A percentile compares a stretch with the other conserved stretches of the same genome.
Evolutionary conservation across 2,888 invertebrate genomes (phyloP).

Genomic region (Drosophila pseudotakahashii): DNA sequence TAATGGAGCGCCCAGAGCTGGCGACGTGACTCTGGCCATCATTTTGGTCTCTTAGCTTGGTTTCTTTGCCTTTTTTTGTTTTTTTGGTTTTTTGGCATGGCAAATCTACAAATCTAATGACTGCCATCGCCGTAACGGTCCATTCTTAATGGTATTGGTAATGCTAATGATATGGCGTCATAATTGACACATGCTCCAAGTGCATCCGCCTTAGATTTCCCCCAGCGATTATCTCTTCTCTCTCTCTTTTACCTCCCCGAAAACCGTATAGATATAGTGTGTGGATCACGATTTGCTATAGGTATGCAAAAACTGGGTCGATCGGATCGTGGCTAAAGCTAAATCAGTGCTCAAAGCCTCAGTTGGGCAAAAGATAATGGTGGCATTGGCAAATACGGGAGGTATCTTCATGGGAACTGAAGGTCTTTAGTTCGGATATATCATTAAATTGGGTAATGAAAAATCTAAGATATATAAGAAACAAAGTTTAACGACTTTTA

Average conservation of each 20-base stretch:
- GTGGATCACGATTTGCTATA: conserved; percentile 33
- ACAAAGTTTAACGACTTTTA: too few relatives aligned
- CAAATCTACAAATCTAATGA: conserved; percentile 59
- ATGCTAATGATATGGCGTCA: conserved; percentile 66
- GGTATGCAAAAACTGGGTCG: conserved; percentile 19
- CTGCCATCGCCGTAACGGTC: conserved; percentile 39
- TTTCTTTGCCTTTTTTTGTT: conserved; percentile 23
- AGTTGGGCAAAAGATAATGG: conserved; percentile 24
- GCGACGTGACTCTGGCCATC: conserved; percentile 27
- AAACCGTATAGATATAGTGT: not conserved
- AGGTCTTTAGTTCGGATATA: not conserved
- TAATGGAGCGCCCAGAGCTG: conserved; percentile 51
- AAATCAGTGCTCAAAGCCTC: not conserved
- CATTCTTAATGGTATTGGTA: conserved; percentile 42
- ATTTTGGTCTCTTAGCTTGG: conserved; percentile 2
- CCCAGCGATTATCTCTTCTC: conserved; percentile 3
- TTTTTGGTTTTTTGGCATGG: conserved; percentile 26
- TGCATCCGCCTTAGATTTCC: conserved; percentile 70
- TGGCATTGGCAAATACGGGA: conserved; percentile 12
- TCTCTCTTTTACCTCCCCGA: not conserved
- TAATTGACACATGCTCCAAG: conserved; percentile 74
- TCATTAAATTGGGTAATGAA: not conserved
- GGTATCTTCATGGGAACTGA: not conserved
- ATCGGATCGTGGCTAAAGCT: conserved; percentile 33
- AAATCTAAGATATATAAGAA: too few relatives aligned